A percentile compares a stretch with the other conserved stretches of the same genome.
Evolutionary conservation across 2,888 invertebrate genomes (phyloP).

Genomic region (Dolomedes plantarius): DNA sequence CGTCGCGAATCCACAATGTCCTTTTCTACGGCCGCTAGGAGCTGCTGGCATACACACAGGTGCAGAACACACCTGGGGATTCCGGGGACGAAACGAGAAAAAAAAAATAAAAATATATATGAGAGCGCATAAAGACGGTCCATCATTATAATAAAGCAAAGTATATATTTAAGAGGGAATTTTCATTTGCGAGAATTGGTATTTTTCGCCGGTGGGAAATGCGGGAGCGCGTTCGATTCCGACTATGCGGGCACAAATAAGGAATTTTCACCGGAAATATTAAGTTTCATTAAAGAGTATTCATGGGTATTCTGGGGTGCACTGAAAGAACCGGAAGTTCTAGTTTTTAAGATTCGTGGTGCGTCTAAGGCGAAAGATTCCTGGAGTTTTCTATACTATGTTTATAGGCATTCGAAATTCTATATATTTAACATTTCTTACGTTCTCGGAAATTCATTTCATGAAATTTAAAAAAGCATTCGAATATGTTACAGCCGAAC

Average conservation of each 20-base stretch:
- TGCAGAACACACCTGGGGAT: slow-evolving; percentile 23
- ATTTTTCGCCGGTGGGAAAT: not conserved
- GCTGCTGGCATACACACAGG: slow-evolving; percentile 5
- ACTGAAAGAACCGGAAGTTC: no score
- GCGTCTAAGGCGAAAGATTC: no score
- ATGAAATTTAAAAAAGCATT: no score
- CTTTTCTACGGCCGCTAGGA: not conserved
- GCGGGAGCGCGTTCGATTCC: not conserved
- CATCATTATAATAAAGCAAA: not conserved
- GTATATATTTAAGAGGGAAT: slow-evolving; percentile 2
- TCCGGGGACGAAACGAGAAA: no score
- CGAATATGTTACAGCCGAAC: no score
- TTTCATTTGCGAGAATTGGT: not conserved
- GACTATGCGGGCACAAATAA: not conserved
- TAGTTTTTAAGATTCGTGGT: no score
- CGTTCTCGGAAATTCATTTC: no score
- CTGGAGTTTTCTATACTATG: no score
- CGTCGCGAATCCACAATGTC: not conserved
- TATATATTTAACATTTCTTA: no score
- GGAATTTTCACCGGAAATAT: not conserved
- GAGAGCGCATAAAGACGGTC: not conserved
- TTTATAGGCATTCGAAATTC: no score
- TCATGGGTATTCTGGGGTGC: no score
- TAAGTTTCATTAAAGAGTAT: not conserved
- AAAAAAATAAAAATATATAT: not conserved